Conservation (phyloP, 2,113 vertebrate species). For the Xiphophorus maculatus region DNA sequence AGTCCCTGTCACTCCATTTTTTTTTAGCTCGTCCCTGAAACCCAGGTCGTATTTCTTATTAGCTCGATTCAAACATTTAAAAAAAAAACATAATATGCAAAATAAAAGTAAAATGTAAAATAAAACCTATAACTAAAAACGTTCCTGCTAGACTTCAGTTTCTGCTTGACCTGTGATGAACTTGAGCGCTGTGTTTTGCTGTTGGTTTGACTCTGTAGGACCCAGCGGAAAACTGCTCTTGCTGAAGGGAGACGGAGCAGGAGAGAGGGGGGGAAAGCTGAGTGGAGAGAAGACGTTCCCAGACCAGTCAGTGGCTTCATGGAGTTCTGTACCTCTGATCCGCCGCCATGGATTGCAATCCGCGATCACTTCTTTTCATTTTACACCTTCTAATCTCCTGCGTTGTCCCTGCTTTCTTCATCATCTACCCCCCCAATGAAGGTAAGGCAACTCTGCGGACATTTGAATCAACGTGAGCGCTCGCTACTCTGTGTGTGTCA, state of each 20-base stretch:
- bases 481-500: not conserved
- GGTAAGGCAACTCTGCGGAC: slow-evolving; percentile 79
- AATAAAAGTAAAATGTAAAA: too few species aligned
- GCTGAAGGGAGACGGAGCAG: slow-evolving; percentile 52
- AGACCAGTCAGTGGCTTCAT: slow-evolving; percentile 90
- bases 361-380: slow-evolving; percentile 76
- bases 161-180: slow-evolving; percentile 74
- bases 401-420: slow-evolving; percentile 75
- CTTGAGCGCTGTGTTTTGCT: slow-evolving; percentile 30
- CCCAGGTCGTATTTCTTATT: too few species aligned
- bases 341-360: slow-evolving; percentile 91
- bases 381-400: slow-evolving; percentile 73
- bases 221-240: slow-evolving; percentile 78
- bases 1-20: too few species aligned
- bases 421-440: slow-evolving; percentile 88
- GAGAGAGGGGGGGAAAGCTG: slow-evolving; percentile 66
- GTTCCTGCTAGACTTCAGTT: not conserved
- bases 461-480: slow-evolving; percentile 5
- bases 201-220: slow-evolving; percentile 73
- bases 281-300: slow-evolving; percentile 76
- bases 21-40: too few species aligned
- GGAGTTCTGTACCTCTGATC: slow-evolving; percentile 92
- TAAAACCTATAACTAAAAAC: not conserved
- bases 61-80: too few species aligned
- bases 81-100: too few species aligned